These are phyloP conservation scores for Cyphomyrmex costatus DNA, from an alignment of 1,140 invertebrate genomes.

Conservation along the genomic window DNA sequence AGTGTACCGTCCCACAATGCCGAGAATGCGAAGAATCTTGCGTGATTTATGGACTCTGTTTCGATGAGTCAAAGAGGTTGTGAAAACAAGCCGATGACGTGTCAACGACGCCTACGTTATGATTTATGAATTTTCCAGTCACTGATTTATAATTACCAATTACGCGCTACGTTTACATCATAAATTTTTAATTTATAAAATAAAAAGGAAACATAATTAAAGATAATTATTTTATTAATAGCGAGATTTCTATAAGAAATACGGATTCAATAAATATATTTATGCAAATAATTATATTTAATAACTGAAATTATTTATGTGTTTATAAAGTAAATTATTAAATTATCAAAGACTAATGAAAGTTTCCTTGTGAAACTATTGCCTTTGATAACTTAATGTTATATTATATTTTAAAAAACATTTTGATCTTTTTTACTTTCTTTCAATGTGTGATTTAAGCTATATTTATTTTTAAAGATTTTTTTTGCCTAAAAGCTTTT, in stretches of 20 bases:
- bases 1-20: conserved; percentile 82
- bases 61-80: conserved; percentile 29
- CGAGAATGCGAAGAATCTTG: conserved; percentile 78
- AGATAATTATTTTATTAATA: no score
- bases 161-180: background rate
- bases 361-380: background rate
- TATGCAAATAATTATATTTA: no score
- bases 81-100: conserved; percentile 21
- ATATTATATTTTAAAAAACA: conserved; percentile 74
- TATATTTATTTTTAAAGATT: background rate
- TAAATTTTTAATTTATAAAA: background rate
- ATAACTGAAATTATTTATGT: background rate
- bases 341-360: no score
- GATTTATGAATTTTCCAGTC: conserved; percentile 2
- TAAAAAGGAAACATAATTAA: no score
- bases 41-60: conserved; percentile 81
- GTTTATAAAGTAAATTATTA: background rate
- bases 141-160: background rate
- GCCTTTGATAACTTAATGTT: conserved; percentile 77
- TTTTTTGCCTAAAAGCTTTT: conserved; percentile 48
- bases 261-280: no score
- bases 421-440: conserved; percentile 63
- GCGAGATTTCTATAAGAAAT: no score
- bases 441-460: conserved; percentile 8
- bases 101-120: conserved; percentile 45